Evolutionary conservation across 2,113 vertebrate genomes (phyloP).

Genomic region (Ornithorhynchus anatinus): DNA sequence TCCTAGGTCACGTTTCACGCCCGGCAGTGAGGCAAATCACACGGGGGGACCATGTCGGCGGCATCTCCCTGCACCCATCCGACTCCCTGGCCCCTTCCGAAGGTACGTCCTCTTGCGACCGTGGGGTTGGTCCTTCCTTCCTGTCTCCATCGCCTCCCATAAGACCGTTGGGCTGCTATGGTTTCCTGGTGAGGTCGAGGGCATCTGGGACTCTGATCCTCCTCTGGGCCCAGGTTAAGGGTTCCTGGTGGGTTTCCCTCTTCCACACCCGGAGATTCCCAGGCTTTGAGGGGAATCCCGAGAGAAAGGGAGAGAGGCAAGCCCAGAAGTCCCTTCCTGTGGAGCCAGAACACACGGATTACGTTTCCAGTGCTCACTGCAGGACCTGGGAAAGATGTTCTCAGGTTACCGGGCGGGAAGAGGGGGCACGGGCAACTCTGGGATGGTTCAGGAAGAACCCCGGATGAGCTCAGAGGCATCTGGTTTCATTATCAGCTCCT

Average conservation of each 20-base stretch:
- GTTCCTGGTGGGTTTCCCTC: neutral
- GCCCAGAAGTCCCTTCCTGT: too few relatives aligned
- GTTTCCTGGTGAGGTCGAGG: too few relatives aligned
- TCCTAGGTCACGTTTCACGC: too few relatives aligned
- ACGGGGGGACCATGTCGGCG: too few relatives aligned
- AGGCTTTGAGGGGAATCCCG: neutral
- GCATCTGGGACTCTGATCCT: neutral
- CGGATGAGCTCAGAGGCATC: neutral
- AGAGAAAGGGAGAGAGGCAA: neutral
- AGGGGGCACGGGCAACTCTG: neutral
- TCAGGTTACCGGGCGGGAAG: neutral
- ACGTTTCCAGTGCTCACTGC: constrained; percentile 16
- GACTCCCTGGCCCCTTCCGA: too few relatives aligned
- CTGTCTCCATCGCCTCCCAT: too few relatives aligned
- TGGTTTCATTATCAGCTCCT: constrained; percentile 4
- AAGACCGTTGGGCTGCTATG: too few relatives aligned
- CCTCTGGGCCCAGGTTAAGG: neutral
- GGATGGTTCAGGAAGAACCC: constrained; percentile 10
- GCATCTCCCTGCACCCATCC: too few relatives aligned
- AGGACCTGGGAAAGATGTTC: neutral
- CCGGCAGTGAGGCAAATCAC: too few relatives aligned
- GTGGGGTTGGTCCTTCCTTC: too few relatives aligned
- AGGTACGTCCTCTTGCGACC: too few relatives aligned
- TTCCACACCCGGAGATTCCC: neutral
- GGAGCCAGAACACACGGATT: neutral